Base-by-base conservation (phyloP, 2,888 invertebrate species). In the Laspeyria flexula region DNA sequence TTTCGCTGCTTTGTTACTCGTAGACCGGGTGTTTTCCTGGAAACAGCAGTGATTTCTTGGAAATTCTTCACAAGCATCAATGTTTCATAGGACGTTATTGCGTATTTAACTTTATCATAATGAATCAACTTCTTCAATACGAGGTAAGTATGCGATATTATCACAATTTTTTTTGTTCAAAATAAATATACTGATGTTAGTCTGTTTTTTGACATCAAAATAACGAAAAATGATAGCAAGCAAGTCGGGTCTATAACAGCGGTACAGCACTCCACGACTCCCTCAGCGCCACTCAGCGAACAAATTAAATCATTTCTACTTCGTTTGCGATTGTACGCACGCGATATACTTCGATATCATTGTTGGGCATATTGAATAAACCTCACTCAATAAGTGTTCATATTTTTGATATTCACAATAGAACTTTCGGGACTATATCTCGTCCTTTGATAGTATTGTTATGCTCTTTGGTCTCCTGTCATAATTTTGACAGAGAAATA, bases 291-390 rank as follows among this genome's bases (percentile, higher is more conserved):
- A 83, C 84, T 81, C 83, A 71, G 67, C 75, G 71, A 74, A 75
- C 68, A 84, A 90, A 90, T 90, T 86, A 89, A 90, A 90, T 88
- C 86, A 90, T 90, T 88, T 87, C 86, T 84, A 83, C 85, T 88
- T 85, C 72, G 81, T 73, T 69, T 78, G 78, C 77, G 78, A 83
- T 85, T 84, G 79, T 79, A 73, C 72, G 73, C 89, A 90, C 86
- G 90, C 88, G 77, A 88, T 79, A 73, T 60, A 48, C 55, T 56
- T 48, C 62, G 76, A 75, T 77, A 71, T 77, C 76, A 75, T 78
- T 72, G 72, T 63, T 60, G 71, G 77, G 80, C 63, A 67, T 65
- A 64, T 47, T 55, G 35, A 43, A 47, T 59, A 53, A 48, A 47
- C 40, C 43, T 50, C 16, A 27, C 16, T 33, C 25, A 18, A 30